phyloP scores from a whole-genome alignment of 2,797 vertebrate species.

The Ceryle rudis region DNA sequence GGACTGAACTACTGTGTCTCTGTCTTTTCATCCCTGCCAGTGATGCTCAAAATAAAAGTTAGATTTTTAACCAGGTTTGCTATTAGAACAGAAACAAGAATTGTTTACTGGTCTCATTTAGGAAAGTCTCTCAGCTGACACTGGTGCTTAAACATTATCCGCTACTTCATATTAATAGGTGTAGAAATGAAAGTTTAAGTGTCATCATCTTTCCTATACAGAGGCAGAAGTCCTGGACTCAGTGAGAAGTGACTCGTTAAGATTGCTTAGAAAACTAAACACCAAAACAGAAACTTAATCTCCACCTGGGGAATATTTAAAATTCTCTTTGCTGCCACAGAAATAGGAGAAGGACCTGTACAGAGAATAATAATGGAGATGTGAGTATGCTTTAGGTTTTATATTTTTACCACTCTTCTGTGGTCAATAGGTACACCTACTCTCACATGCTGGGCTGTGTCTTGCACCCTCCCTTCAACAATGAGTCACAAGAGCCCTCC shows the following conservation, averaged over 20 bases:
- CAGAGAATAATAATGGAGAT: neutral
- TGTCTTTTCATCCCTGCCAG: neutral
- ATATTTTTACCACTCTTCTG: neutral
- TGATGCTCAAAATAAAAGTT: neutral
- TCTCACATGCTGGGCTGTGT: neutral
- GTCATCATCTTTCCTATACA: neutral
- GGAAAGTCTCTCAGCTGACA: neutral
- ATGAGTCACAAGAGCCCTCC: neutral
- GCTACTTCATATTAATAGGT: neutral
- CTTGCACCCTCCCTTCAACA: neutral
- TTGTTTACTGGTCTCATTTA: neutral
- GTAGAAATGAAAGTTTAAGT: neutral
- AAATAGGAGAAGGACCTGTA: neutral
- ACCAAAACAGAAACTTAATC: neutral
- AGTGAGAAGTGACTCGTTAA: neutral
- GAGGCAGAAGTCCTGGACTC: neutral
- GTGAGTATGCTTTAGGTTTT: neutral
- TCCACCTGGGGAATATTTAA: neutral
- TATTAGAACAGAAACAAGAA: neutral
- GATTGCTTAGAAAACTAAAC: neutral
- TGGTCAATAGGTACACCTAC: neutral
- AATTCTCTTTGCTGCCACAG: neutral
- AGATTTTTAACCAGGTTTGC: neutral
- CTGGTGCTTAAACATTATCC: neutral
- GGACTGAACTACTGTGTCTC: neutral